phyloP scores from a whole-genome alignment of 2,797 vertebrate genomes.

The Bovichtus diacanthus region DNA sequence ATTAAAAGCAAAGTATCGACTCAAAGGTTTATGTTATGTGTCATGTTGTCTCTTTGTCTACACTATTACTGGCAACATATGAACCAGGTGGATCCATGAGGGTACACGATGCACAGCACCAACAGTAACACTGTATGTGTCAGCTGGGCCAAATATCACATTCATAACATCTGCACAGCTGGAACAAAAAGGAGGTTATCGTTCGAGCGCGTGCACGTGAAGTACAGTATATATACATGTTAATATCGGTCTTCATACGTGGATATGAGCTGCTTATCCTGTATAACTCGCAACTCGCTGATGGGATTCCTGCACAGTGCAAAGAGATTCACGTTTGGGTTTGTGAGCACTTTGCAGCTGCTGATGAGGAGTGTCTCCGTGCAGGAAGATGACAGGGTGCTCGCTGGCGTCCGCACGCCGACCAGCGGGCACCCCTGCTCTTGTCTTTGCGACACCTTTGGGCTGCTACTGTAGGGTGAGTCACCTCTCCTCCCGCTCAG shows the following conservation, averaged over 20 bases:
- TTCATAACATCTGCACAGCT: constrained; percentile 36
- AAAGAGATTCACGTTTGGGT: constrained; percentile 8
- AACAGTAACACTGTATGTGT: constrained; percentile 23
- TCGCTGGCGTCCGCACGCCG: constrained; percentile 46
- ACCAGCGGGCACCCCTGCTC: constrained; percentile 53
- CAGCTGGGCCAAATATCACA: constrained; percentile 58
- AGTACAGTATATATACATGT: neutral
- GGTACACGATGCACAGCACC: constrained; percentile 1
- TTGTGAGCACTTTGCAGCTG: constrained; percentile 28
- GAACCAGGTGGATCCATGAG: constrained; percentile 30
- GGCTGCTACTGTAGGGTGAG: constrained; percentile 57
- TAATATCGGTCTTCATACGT: neutral
- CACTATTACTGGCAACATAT: constrained; percentile 45
- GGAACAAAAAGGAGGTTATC: neutral
- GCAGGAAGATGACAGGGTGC: constrained; percentile 50
- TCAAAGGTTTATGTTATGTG: constrained; percentile 72
- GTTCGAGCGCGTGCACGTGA: neutral
- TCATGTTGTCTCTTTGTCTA: constrained; percentile 71
- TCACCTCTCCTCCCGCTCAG: constrained; percentile 72
- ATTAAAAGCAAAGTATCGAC: constrained; percentile 75
- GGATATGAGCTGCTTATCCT: constrained; percentile 7
- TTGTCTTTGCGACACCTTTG: constrained; percentile 54
- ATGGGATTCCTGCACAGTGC: constrained; percentile 20
- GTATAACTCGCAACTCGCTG: neutral
- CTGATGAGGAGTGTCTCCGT: constrained; percentile 18